Base-by-base conservation (phyloP, 2,797 vertebrate species). In the Chlorospingus semifuscus region DNA sequence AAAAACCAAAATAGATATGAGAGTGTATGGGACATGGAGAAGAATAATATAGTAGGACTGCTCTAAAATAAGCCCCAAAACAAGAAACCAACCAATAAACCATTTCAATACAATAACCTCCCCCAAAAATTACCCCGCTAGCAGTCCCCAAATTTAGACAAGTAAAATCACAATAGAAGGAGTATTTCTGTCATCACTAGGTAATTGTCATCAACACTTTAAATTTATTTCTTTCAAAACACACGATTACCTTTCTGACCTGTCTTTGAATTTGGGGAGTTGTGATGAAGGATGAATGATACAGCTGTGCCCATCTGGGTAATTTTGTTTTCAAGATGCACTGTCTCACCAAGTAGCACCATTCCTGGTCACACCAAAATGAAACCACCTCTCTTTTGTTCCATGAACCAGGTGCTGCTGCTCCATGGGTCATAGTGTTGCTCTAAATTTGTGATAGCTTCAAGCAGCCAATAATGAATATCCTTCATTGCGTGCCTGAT, bases 281-380 rank as follows among this genome's bases (percentile, higher is more conserved):
- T 53, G 12, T 19, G 21, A 36, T 46, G 57, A 71, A 68, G 11
- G n/a, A 69, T 1, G 2, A 86, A 69, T 57, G 36, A 71, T 21
- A 57, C 1, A 26, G 5, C 12, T 59, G 2, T 37, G 8, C 5
- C 57, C 5, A 32, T 60, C 32, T 49, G 15, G 6, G 9, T 20
- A 66, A 52, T 66, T 78, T 56, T 27, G 3, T 17, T 87, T 77
- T 60, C n/a, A 75, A 24, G 27, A 39, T 36, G 7, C 21, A 46
- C 34, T 56, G 8, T 79, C 24, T 92, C 18, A n/a, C 2, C 3
- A 17, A 44, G 26, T 14, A 9, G 13, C 24, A 17, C 0, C 0
- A 75, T 50, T 37, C 14, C 34, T 27, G 22, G 29, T 36, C 47
- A 20, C 7, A 56, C 15, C 32, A 41, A 61, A 79, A 60, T 41